Evolutionary conservation across 1,140 invertebrate species (phyloP), one percentile per base, ranked within the genome.

Genomic region (Nephila pilipes): DNA sequence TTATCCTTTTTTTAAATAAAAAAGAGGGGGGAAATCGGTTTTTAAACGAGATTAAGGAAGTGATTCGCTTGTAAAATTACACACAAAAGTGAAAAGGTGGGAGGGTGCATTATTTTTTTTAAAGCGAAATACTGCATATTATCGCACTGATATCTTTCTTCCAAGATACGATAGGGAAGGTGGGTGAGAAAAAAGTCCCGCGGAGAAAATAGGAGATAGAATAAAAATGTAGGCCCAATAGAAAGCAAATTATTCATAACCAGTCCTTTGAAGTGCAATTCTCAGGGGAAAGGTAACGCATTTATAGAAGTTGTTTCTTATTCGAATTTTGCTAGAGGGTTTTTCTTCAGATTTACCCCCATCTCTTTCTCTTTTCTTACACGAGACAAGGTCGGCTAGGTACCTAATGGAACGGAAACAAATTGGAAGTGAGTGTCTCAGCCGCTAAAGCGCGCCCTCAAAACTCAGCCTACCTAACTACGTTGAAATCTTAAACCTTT

Each of bases 211-310:
- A 85, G 81, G 80, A 81, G 79, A 85, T 85, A 69, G 80, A 85
- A 85, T 92, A 65, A 92, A 92, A 92, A 92, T 92, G 80, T 92
- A 32, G 90, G 54, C 38, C 91, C 91, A 87, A 93, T 87, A 87
- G 91, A 87, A 93, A 79, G 91, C 91, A 93, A 93, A 93, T 93
- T 93, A 93, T 93, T 93, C 91, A 93, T 93, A 93, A 93, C 60
- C 91, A 87, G 63, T 75, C 91, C 81, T 92, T 93, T 93, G 91
- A 93, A 93, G 91, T 93, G 85, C 85, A 29, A 92, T 92, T 80
- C 83, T 80, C 91, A 18, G 3, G 57, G 91, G 91, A 46, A 58
- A 75, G 91, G 83, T 93, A 93, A 93, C 91, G 85, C 91, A 93
- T 93, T 93, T 93, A 93, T 93, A 65, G 63, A 93, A 85, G 81